These are phyloP conservation scores for Darwinula stevensoni DNA, from an alignment of 2,888 invertebrate species.

Conservation along the genomic window DNA sequence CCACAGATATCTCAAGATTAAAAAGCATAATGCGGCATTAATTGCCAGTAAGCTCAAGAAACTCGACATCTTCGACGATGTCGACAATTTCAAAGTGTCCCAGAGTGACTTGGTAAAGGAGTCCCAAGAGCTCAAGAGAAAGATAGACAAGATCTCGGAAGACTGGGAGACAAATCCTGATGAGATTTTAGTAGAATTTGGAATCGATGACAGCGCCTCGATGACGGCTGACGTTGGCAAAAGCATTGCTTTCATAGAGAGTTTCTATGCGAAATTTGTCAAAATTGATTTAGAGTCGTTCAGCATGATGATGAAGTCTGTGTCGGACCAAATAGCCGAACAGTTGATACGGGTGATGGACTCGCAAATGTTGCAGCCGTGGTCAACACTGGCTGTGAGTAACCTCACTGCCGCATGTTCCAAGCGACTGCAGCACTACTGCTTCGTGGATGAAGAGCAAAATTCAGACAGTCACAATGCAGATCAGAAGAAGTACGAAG, in stretches of 20 bases:
- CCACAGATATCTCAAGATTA: neutral
- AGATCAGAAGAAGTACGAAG: slow-evolving; percentile 1
- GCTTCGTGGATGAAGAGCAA: neutral
- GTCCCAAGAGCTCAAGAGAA: neutral
- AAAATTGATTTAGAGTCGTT: slow-evolving; percentile 1
- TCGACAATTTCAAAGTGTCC: slow-evolving; percentile 1
- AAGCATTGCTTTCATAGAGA: neutral
- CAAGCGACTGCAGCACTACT: slow-evolving; percentile 1
- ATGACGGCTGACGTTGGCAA: neutral
- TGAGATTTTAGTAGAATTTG: no score
- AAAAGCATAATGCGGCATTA: neutral
- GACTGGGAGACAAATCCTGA: slow-evolving; percentile 1
- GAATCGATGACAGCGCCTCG: neutral
- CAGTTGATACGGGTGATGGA: slow-evolving; percentile 1
- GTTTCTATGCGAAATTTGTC: neutral
- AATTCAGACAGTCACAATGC: neutral
- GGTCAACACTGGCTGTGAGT: slow-evolving; percentile 1
- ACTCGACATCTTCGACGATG: neutral
- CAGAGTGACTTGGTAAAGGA: neutral
- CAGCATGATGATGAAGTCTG: neutral
- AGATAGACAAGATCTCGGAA: neutral
- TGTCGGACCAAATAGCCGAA: neutral
- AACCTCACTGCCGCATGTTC: neutral
- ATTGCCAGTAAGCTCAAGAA: neutral
- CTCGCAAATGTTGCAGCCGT: slow-evolving; percentile 1